A percentile compares a stretch with the other conserved stretches of the same genome.
Evolutionary conservation across 1,140 invertebrate genomes (phyloP).

Genomic region (Atopsyche davidsoni): DNA sequence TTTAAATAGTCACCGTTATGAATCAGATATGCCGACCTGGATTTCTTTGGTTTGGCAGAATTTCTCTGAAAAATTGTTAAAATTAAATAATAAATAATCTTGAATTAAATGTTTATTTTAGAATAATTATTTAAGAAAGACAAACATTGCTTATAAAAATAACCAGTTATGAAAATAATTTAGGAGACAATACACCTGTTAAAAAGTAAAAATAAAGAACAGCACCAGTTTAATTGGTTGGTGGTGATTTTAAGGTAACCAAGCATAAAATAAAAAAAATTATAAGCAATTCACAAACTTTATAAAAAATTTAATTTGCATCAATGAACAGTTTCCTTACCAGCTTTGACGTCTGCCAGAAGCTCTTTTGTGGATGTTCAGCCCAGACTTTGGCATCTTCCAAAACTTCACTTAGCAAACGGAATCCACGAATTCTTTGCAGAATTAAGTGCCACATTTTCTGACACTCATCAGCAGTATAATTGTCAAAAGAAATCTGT

Average conservation of each 20-base stretch:
- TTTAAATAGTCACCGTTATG: no score
- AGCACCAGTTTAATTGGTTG: not conserved
- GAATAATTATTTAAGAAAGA: no score
- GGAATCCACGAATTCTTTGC: conserved; percentile 40
- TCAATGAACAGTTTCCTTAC: conserved; percentile 22
- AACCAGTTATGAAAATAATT: no score
- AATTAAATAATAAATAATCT: no score
- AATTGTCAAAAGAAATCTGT: conserved; percentile 40
- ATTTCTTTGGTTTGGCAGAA: no score
- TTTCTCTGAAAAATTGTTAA: no score
- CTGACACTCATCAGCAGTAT: conserved; percentile 41
- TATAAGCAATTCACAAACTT: conserved; percentile 37
- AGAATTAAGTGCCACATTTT: conserved; percentile 40
- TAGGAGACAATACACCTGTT: not conserved
- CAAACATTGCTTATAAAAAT: no score
- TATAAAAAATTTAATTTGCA: conserved; percentile 3
- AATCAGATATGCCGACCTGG: no score
- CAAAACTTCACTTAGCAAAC: conserved; percentile 45
- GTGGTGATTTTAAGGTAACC: not conserved
- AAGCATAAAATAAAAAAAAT: not conserved
- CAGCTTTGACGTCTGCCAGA: conserved; percentile 34
- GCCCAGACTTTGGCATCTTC: conserved; percentile 46
- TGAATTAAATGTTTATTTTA: no score
- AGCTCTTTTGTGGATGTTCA: conserved; percentile 41
- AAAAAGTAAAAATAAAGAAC: not conserved